A percentile compares a stretch with the other conserved stretches of the same genome.
Conservation (phyloP, 1,140 invertebrate species). For the Drosophila nebulosa region DNA sequence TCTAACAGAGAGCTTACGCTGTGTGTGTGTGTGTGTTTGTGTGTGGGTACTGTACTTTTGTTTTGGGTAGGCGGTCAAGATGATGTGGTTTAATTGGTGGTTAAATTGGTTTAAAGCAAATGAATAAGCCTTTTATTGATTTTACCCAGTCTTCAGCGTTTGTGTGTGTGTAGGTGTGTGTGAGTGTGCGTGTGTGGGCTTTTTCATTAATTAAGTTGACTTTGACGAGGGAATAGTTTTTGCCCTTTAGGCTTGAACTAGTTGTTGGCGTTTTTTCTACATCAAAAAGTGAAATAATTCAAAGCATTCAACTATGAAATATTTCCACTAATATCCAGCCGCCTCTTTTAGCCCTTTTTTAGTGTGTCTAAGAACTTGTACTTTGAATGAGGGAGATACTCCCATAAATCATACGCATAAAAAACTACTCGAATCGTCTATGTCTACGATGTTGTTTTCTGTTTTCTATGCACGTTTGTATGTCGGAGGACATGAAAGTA, state of each 20-base stretch:
- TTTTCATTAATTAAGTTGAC: conserved; percentile 72
- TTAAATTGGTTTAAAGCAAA: conserved; percentile 3
- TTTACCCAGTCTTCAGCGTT: conserved; percentile 19
- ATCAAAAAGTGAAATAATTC: conserved; percentile 66
- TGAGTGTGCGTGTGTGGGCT: not conserved
- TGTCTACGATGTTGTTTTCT: too few relatives aligned
- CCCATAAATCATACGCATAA: conserved; percentile 49
- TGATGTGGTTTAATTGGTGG: conserved; percentile 70
- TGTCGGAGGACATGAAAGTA: conserved; percentile 32
- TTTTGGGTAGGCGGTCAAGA: conserved; percentile 50
- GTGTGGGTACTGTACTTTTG: conserved; percentile 56
- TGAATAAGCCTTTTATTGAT: conserved; percentile 36
- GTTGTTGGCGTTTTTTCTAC: conserved; percentile 22
- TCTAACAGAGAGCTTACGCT: not conserved
- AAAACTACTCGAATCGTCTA: conserved; percentile 33
- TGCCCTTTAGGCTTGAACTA: conserved; percentile 39
- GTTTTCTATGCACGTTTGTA: conserved; percentile 41
- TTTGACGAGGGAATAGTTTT: conserved; percentile 72
- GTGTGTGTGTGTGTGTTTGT: conserved; percentile 12
- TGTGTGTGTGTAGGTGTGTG: not conserved
- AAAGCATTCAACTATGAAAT: conserved; percentile 60
- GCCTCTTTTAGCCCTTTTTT: not conserved
- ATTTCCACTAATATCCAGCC: conserved; percentile 33
- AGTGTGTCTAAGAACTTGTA: conserved; percentile 1
- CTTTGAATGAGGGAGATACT: conserved; percentile 10